Percentiles rank a stretch among this genome's conserved stretches.
Evolutionary conservation across 2,113 vertebrate species (phyloP).

Genomic region (Phoenicopterus ruber): DNA sequence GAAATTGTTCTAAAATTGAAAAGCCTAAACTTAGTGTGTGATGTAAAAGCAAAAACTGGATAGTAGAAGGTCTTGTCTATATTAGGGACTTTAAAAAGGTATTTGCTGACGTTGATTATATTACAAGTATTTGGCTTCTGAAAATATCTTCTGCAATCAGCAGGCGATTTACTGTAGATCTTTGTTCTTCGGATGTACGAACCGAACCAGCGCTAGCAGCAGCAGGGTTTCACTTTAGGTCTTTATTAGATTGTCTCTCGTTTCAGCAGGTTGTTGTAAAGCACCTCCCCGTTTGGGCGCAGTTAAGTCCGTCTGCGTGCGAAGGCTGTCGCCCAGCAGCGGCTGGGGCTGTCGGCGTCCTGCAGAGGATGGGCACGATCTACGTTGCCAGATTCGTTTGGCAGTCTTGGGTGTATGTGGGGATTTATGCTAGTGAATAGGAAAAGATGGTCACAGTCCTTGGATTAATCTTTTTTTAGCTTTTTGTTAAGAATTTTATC

Average conservation of each 20-base stretch:
- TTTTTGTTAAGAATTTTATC: background rate
- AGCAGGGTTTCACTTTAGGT: background rate
- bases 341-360: background rate
- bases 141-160: background rate
- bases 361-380: rapidly evolving
- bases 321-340: background rate
- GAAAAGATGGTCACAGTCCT: background rate
- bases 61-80: background rate
- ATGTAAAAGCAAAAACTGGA: conserved; percentile 24
- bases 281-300: background rate
- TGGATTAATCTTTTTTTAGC: background rate
- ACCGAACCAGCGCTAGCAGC: background rate
- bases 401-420: too few species aligned
- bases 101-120: background rate
- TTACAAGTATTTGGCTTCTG: background rate
- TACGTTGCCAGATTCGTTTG: rapidly evolving
- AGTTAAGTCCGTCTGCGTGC: too few species aligned
- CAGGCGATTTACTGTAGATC: background rate
- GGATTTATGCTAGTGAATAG: background rate
- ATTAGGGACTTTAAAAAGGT: background rate
- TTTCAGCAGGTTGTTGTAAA: background rate
- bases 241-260: background rate
- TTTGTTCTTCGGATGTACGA: background rate
- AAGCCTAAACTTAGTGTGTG: conserved; percentile 23
- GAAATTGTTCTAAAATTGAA: conserved; percentile 55